phyloP scores from a whole-genome alignment of 2,113 vertebrate genomes.

The Hyperopisus bebe region DNA sequence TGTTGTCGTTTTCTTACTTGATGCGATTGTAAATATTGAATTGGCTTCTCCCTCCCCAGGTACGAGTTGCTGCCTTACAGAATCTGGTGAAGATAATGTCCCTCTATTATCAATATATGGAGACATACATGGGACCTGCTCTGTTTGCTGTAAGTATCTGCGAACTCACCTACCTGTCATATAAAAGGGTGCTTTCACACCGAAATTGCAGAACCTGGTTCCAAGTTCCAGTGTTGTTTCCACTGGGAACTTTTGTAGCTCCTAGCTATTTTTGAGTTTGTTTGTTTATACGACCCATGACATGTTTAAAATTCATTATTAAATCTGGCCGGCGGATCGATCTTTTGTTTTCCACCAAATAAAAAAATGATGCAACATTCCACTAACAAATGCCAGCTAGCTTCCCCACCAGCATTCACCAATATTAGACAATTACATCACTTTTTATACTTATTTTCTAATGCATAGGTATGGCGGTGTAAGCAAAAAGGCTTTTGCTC shows the following conservation, averaged over 20 bases:
- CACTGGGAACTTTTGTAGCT: background rate
- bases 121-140: slow-evolving; percentile 96
- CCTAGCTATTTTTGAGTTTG: background rate
- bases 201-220: background rate
- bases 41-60: slow-evolving; percentile 54
- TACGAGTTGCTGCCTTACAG: slow-evolving; percentile 92
- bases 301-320: background rate
- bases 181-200: background rate
- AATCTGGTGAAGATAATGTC: slow-evolving; percentile 99
- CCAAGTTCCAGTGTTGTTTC: background rate
- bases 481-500: background rate
- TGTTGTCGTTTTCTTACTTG: background rate
- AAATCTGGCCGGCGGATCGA: background rate
- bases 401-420: background rate
- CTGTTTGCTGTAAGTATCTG: slow-evolving; percentile 86
- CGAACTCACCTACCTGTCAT: background rate
- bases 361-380: background rate
- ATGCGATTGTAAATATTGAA: background rate
- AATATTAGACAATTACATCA: background rate
- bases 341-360: background rate
- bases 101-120: slow-evolving; percentile 97
- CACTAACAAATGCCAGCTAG: background rate
- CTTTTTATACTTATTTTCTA: background rate
- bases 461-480: background rate
- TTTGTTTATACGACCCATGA: background rate